Conservation (phyloP, 2,888 invertebrate genomes). For the Leptopilina syphax region DNA sequence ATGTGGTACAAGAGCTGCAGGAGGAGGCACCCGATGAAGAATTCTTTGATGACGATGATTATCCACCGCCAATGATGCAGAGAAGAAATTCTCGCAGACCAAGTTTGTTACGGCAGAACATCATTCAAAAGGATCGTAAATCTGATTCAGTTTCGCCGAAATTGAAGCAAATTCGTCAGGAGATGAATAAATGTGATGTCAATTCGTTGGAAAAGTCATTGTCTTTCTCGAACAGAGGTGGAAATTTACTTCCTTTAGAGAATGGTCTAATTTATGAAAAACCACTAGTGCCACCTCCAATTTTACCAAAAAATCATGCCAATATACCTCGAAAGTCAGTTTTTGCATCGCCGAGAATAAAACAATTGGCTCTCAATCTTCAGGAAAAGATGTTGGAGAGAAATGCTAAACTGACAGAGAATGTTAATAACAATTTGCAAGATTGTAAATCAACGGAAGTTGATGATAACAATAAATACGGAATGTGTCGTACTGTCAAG, state of each 20-base stretch:
- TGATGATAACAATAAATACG: slow-evolving; percentile 7
- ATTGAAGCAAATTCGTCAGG: slow-evolving; percentile 56
- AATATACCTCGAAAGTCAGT: slow-evolving; percentile 56
- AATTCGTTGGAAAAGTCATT: slow-evolving; percentile 29
- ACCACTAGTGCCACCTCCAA: slow-evolving; percentile 40
- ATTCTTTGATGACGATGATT: slow-evolving; percentile 58
- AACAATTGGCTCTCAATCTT: slow-evolving; percentile 59
- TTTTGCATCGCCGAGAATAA: slow-evolving; percentile 60
- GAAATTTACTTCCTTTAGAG: slow-evolving; percentile 12
- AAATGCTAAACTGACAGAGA: slow-evolving; percentile 51
- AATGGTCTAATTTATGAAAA: slow-evolving; percentile 20
- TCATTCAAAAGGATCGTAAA: slow-evolving; percentile 56
- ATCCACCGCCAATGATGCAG: slow-evolving; percentile 56
- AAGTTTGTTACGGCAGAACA: slow-evolving; percentile 58
- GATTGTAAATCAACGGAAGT: slow-evolving; percentile 45
- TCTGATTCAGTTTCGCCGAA: slow-evolving; percentile 54
- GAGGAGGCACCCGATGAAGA: slow-evolving; percentile 58
- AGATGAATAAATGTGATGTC: slow-evolving; percentile 43
- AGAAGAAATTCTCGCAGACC: slow-evolving; percentile 64
- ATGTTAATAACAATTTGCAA: slow-evolving; percentile 50
- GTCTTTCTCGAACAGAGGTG: slow-evolving; percentile 8
- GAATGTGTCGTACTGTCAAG: not conserved
- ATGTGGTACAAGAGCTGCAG: slow-evolving; percentile 64
- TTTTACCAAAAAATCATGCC: slow-evolving; percentile 1
- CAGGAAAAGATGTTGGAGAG: slow-evolving; percentile 62